phyloP scores from a whole-genome alignment of 2,888 invertebrate genomes.

The Hypselothyrea guttata region DNA sequence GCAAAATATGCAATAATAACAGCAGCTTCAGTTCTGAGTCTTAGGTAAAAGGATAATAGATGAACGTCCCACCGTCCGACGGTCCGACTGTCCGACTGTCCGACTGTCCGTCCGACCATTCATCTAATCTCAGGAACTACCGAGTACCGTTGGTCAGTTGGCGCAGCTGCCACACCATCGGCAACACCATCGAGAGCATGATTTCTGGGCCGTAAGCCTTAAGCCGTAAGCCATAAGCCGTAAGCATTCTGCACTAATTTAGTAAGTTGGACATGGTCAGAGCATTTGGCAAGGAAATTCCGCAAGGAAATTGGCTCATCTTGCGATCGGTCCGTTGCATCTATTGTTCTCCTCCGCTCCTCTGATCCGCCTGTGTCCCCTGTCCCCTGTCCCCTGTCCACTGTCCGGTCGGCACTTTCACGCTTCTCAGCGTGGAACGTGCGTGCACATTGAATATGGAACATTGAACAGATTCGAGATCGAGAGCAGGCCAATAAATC shows the following conservation, averaged over 20 bases:
- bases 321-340: slow-evolving; percentile 44
- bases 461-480: too few relatives aligned
- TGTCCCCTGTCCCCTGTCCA: neutral
- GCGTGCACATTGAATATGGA: slow-evolving; percentile 21
- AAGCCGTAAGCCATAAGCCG: neutral
- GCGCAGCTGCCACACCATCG: slow-evolving; percentile 40
- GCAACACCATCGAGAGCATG: neutral
- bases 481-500: slow-evolving; percentile 70
- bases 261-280: slow-evolving; percentile 52
- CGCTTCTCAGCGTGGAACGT: slow-evolving; percentile 68
- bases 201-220: neutral
- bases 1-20: slow-evolving; percentile 7
- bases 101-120: too few relatives aligned
- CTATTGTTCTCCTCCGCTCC: slow-evolving; percentile 55
- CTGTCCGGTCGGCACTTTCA: slow-evolving; percentile 59
- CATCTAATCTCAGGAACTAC: slow-evolving; percentile 41
- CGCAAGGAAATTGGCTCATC: slow-evolving; percentile 69
- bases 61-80: too few relatives aligned
- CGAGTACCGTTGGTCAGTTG: slow-evolving; percentile 27
- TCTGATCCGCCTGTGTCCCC: too few relatives aligned
- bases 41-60: slow-evolving; percentile 67
- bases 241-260: slow-evolving; percentile 63
- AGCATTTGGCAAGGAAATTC: slow-evolving; percentile 47
- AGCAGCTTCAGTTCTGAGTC: neutral
- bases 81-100: neutral